Evolutionary conservation across 92 coral and sea anemone species (phyloP).

Genomic region (Epizoanthus ramosus): DNA sequence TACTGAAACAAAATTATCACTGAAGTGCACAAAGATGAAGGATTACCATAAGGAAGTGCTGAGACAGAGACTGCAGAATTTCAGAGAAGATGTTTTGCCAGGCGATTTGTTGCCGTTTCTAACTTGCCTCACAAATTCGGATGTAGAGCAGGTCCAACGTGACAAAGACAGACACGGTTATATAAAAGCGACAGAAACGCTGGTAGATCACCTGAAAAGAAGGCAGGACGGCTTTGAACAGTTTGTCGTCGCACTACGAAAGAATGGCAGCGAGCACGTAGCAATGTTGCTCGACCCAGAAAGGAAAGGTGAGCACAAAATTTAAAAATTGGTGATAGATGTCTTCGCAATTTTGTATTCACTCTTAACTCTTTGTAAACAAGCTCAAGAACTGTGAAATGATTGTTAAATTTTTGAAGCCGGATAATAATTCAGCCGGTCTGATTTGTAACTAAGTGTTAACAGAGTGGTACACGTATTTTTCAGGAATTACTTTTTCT

Average conservation of each 20-base stretch:
- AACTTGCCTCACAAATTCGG: slow-evolving; percentile 50
- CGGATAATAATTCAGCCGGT: too few relatives aligned
- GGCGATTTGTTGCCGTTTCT: slow-evolving; percentile 58
- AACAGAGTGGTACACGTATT: too few relatives aligned
- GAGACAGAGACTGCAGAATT: slow-evolving; percentile 57
- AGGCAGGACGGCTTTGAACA: slow-evolving; percentile 64
- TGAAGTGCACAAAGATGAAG: slow-evolving; percentile 45
- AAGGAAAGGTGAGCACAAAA: slow-evolving; percentile 53
- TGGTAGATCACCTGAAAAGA: slow-evolving; percentile 72
- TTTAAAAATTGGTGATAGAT: too few relatives aligned
- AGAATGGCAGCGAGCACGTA: slow-evolving; percentile 74
- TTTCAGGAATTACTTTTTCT: too few relatives aligned
- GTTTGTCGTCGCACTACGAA: slow-evolving; percentile 76
- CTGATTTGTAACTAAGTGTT: too few relatives aligned
- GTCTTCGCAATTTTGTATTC: neutral
- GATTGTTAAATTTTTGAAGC: too few relatives aligned
- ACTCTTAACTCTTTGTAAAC: too few relatives aligned
- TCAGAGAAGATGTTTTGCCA: slow-evolving; percentile 68
- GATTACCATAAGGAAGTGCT: slow-evolving; percentile 54
- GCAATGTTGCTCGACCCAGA: slow-evolving; percentile 89
- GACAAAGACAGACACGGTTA: slow-evolving; percentile 57
- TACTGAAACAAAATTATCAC: neutral
- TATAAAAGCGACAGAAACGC: slow-evolving; percentile 54
- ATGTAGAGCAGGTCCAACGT: slow-evolving; percentile 58
- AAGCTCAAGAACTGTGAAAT: too few relatives aligned